Evolutionary conservation across 2,113 vertebrate species (phyloP).

Genomic region (Dromaius novaehollandiae): DNA sequence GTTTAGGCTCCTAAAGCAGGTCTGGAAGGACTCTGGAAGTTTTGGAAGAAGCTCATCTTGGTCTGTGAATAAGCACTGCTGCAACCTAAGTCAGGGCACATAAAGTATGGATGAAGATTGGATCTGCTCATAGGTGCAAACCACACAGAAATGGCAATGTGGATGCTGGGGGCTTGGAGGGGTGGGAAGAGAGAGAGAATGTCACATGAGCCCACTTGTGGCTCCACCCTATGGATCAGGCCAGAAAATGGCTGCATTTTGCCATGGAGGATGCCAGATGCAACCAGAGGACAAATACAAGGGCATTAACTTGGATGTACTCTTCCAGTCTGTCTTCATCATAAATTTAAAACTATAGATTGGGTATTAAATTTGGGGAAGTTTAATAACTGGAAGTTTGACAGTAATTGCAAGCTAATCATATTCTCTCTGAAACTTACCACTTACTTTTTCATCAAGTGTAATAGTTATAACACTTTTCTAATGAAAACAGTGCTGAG

Average conservation of each 20-base stretch:
- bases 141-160: no score
- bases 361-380: neutral
- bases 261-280: neutral
- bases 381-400: neutral
- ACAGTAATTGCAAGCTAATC: neutral
- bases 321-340: neutral
- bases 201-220: neutral
- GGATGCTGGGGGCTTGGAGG: no score
- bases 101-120: neutral
- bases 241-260: neutral
- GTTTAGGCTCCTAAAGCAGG: neutral
- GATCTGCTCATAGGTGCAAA: neutral
- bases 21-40: neutral
- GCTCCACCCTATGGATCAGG: neutral
- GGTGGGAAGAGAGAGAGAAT: neutral
- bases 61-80: neutral
- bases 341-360: neutral
- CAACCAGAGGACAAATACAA: neutral
- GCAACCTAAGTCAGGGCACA: neutral
- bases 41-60: neutral
- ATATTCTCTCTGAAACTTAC: neutral
- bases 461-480: neutral
- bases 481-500: neutral
- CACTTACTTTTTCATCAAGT: neutral
- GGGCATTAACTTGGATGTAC: neutral